phyloP scores from a whole-genome alignment of 2,113 vertebrate species.

The Heteronetta atricapilla region DNA sequence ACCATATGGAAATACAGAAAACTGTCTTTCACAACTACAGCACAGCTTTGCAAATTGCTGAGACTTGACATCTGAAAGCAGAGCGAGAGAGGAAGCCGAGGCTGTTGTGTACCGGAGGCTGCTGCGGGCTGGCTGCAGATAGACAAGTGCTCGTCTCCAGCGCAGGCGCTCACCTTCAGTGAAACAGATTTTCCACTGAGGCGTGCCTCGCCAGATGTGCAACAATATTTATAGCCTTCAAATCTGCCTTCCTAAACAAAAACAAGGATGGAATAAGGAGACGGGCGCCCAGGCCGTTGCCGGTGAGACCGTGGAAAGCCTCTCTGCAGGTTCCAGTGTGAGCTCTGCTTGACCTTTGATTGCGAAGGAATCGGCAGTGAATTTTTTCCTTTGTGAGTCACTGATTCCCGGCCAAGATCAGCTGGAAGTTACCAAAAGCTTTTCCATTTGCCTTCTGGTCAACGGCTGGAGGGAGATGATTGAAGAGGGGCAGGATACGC shows the following conservation, averaged over 20 bases:
- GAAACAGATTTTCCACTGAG: not conserved
- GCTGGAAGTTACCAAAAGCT: conserved; percentile 48
- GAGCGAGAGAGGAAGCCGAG: fast-evolving
- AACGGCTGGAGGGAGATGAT: not conserved
- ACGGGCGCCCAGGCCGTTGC: not conserved
- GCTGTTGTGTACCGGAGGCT: not conserved
- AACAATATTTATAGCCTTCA: not conserved
- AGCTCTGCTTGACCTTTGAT: conserved; percentile 50
- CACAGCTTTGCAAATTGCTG: not conserved
- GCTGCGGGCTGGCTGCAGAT: not conserved
- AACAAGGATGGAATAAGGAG: not conserved
- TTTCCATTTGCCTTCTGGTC: conserved; percentile 40
- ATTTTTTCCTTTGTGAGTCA: conserved; percentile 54
- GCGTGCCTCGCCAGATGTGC: fast-evolving
- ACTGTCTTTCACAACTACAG: not conserved
- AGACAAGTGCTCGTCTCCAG: not conserved
- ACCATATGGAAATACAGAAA: not conserved
- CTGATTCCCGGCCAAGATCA: conserved; percentile 18
- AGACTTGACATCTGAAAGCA: fast-evolving
- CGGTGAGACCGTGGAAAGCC: not conserved
- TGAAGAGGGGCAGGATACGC: not conserved
- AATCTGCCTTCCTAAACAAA: not conserved
- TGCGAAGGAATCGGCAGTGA: not conserved
- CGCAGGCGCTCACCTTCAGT: not conserved
- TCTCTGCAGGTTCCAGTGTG: not conserved